phyloP scores from a whole-genome alignment of 2,888 invertebrate species.

The Pycnomerus fuliginosus region DNA sequence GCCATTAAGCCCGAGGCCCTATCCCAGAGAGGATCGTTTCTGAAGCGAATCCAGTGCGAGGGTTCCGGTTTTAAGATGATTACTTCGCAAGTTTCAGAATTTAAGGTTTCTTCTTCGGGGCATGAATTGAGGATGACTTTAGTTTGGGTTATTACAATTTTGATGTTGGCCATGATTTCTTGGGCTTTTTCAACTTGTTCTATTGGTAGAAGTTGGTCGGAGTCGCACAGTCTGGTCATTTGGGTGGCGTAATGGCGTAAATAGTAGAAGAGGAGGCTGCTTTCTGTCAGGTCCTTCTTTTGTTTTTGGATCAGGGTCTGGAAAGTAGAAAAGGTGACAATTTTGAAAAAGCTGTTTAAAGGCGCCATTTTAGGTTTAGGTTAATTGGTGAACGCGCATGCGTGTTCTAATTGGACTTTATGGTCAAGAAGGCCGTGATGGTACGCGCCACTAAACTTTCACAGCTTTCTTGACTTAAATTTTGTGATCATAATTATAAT shows the following conservation, averaged over 20 bases:
- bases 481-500: too few relatives aligned
- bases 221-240: slow-evolving; percentile 40
- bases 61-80: slow-evolving; percentile 36
- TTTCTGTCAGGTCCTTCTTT: slow-evolving; percentile 61
- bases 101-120: slow-evolving; percentile 51
- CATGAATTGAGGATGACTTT: slow-evolving; percentile 64
- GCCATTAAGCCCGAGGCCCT: slow-evolving; percentile 31
- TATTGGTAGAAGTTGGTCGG: slow-evolving; percentile 35
- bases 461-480: too few relatives aligned
- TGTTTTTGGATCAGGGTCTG: slow-evolving; percentile 66
- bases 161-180: slow-evolving; percentile 50
- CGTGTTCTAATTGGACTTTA: too few relatives aligned
- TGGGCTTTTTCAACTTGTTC: slow-evolving; percentile 2
- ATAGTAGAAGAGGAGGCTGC: slow-evolving; percentile 60
- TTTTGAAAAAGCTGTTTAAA: slow-evolving; percentile 2
- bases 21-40: slow-evolving; percentile 42
- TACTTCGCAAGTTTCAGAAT: slow-evolving; percentile 35
- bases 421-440: too few relatives aligned
- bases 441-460: too few relatives aligned
- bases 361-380: slow-evolving; percentile 2
- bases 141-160: slow-evolving; percentile 67
- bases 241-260: slow-evolving; percentile 57
- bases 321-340: slow-evolving; percentile 37
- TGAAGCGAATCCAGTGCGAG: slow-evolving; percentile 37
- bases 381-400: neutral